Base-by-base conservation (phyloP, 1,140 invertebrate species). In the Drosophila orosa region DNA sequence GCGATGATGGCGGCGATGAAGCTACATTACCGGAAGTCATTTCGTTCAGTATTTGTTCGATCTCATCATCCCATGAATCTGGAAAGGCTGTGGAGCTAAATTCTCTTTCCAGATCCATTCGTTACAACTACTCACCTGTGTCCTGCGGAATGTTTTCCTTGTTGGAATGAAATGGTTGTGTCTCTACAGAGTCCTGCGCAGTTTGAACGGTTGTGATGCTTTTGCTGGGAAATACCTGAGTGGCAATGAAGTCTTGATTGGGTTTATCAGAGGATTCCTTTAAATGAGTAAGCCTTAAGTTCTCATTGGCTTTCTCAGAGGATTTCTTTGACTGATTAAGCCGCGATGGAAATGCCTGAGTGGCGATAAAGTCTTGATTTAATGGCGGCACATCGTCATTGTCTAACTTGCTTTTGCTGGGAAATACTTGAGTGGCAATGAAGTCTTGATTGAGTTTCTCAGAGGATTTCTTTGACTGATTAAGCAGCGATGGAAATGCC, bases 11-110 rank as follows among this genome's bases (percentile, higher is more conserved):
- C 0, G 52, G 44, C 0, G 75, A 59, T 5, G 77, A 60, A 27
- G 56, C 9, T 8, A 52, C n/a, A 29, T 55, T 56, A 5, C 66
- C 56, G 7, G 56, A 42, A 39, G 71, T 67, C 17, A 87, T 61
- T 63, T 87, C 56, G 0, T 60, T 48, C 0, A 85, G 65, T 1
- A 82, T 40, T 29, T 59, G 10, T 45, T 78, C 79, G 15, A 86
- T 35, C 0, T 78, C 61, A 67, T 82, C 61, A 9, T 10, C 13
- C 15, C 15, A 10, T 19, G 25, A 69, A 29, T 22, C 33, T 39
- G 24, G 9, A 42, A 40, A 29, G 25, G 5, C 4, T 8, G 12
- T 17, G 5, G 17, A 40, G 10, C 0, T 9, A 15, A 35, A 10
- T 25, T 8, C 54, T 17, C 54, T 37, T 31, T n/a, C n/a, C 35